phyloP scores from a whole-genome alignment of 2,797 vertebrate genomes.

The Amphiprion clarkii region DNA sequence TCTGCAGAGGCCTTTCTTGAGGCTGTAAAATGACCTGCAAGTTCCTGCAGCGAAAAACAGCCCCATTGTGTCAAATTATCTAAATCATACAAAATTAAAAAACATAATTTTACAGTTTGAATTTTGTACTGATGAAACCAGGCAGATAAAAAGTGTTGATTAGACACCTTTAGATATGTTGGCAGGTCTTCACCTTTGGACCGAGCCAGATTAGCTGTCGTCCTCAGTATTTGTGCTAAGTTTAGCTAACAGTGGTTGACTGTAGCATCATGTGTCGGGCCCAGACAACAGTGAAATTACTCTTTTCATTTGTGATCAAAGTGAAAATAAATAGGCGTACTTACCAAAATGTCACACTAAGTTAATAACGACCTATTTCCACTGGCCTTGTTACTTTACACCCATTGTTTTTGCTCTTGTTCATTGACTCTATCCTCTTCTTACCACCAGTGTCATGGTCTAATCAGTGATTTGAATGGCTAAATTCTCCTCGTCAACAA shows the following conservation, averaged over 20 bases:
- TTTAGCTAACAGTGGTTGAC: neutral
- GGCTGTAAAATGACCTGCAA: too few relatives aligned
- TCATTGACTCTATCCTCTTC: neutral
- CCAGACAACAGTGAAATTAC: too few relatives aligned
- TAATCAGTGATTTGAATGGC: conserved; percentile 33
- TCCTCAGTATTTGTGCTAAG: neutral
- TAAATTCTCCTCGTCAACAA: conserved; percentile 48
- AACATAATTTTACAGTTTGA: neutral
- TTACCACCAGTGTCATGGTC: conserved; percentile 11
- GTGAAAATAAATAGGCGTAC: neutral
- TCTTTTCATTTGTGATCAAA: too few relatives aligned
- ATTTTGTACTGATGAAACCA: neutral
- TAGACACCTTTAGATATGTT: too few relatives aligned
- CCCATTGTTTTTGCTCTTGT: neutral
- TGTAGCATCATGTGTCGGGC: neutral
- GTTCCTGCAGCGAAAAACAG: too few relatives aligned
- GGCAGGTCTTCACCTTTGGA: too few relatives aligned
- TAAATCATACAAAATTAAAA: too few relatives aligned
- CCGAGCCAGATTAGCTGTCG: too few relatives aligned
- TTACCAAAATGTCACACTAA: neutral
- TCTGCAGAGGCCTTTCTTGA: too few relatives aligned
- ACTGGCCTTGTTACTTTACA: neutral
- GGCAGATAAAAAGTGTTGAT: too few relatives aligned
- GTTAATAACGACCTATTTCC: neutral
- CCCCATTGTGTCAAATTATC: too few relatives aligned